Percentiles rank a stretch among this genome's conserved stretches.
phyloP scores from a whole-genome alignment of 53 echinoderm and acorn worm genomes.

The Patiria pectinifera region DNA sequence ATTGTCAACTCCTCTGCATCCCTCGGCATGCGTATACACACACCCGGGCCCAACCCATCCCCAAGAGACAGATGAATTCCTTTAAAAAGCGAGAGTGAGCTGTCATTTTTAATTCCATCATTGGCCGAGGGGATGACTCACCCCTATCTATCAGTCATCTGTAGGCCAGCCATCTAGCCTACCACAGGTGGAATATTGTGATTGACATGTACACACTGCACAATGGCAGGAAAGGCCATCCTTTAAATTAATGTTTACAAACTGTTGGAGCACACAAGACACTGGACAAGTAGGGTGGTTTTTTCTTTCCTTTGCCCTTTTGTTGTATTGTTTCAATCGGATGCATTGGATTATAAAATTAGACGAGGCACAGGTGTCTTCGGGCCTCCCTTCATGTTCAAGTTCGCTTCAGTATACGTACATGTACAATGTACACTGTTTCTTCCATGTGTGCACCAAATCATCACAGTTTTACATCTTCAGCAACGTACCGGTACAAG shows the following conservation, averaged over 20 bases:
- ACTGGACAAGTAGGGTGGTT: not conserved
- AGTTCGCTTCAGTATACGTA: not conserved
- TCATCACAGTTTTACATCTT: no score
- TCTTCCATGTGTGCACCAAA: no score
- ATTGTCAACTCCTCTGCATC: not conserved
- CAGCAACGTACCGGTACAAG: no score
- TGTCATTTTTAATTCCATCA: conserved; percentile 31
- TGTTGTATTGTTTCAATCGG: not conserved
- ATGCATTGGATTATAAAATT: conserved; percentile 1
- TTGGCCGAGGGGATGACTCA: conserved; percentile 4
- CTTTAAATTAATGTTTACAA: not conserved
- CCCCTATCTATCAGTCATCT: not conserved
- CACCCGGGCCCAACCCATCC: not conserved
- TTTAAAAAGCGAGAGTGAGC: not conserved
- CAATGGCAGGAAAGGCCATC: conserved; percentile 26
- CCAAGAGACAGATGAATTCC: not conserved
- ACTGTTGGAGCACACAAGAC: not conserved
- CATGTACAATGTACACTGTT: no score
- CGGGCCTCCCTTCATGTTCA: not conserved
- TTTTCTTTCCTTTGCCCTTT: not conserved
- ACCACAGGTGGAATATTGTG: conserved; percentile 54
- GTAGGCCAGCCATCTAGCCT: not conserved
- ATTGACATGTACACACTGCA: conserved; percentile 33
- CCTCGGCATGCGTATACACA: not conserved
- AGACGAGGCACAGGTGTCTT: not conserved